Conservation (phyloP, 2,888 invertebrate species). For the Tachina grossa region DNA sequence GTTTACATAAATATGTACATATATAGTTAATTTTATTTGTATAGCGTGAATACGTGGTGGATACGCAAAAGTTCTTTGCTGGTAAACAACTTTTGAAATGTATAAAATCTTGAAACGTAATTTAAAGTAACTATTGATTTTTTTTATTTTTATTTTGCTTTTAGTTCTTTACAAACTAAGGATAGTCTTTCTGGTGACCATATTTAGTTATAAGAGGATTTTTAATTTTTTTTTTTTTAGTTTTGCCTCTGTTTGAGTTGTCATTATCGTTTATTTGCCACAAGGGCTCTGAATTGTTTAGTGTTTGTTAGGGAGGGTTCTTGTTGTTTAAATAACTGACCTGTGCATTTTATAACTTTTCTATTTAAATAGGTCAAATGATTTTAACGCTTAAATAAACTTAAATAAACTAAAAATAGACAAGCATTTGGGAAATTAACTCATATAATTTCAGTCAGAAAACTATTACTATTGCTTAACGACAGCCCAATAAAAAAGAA, state of each 20-base stretch:
- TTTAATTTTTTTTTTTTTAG: not conserved
- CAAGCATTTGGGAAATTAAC: no score
- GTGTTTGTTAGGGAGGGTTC: conserved; percentile 14
- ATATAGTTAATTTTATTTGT: conserved; percentile 39
- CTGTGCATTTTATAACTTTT: not conserved
- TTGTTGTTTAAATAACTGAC: conserved; percentile 16
- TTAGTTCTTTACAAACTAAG: conserved; percentile 4
- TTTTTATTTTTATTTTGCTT: not conserved
- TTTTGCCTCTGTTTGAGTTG: conserved; percentile 30
- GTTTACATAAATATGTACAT: not conserved
- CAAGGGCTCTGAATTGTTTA: not conserved
- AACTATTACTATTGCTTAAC: no score
- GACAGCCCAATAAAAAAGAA: no score
- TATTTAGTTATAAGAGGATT: conserved; percentile 2
- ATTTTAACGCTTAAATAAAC: not conserved
- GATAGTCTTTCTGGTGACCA: conserved; percentile 41
- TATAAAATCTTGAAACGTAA: conserved; percentile 34
- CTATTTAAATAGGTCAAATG: conserved; percentile 13
- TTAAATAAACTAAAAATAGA: not conserved
- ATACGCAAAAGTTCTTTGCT: conserved; percentile 4
- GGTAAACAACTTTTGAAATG: not conserved
- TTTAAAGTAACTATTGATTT: conserved; percentile 55
- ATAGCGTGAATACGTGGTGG: conserved; percentile 25
- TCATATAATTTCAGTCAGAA: no score
- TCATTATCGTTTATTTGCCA: conserved; percentile 26